Base-by-base conservation (phyloP, 1,140 invertebrate species). In the Andricus grossulariae region DNA sequence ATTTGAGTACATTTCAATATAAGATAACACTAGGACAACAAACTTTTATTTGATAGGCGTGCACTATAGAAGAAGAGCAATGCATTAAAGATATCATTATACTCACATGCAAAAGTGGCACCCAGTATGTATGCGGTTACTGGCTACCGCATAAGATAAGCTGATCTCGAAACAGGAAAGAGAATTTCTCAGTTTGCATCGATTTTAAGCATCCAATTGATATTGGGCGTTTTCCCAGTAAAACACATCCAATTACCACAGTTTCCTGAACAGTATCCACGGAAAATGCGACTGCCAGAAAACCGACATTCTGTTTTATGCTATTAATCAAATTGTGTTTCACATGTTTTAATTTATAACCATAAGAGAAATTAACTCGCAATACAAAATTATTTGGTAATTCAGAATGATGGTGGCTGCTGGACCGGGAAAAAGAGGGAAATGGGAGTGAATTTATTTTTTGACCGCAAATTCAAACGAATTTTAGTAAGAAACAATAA, bases 111-210 rank as follows among this genome's bases (percentile, higher is more conserved):
- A 1, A 25, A 25, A 25, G 25, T 21, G 21, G 2, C 55, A 60
- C 55, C 21, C 18, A 25, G 25, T 25, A 25, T 25, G 1, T 25
- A 25, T 25, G 25, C 3, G 25, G 25, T 25, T 25, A 25, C 25
- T 25, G 25, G 25, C 25, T 25, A 25, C 25, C 25, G 25, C 25
- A 25, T 25, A 25, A 25, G 25, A 25, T 15, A 25, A 60, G 25
- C 21, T 2, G 15, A 60, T 32, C 21, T 60, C 21, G 57, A 60
- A 60, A 60, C 57, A 60, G 57, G 57, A 60, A 60, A 60, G 12
- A 60, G 57, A 60, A 60, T 60, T 60, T 60, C 57, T 60, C 21
- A 60, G 57, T 60, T 60, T 25, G 21, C 57, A 25, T 60, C 57
- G 25, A 60, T 60, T 60, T 60, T 25, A 60, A 60, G 32, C 25